Conservation (phyloP, 2,797 vertebrate genomes). For the Champsocephalus gunnari region DNA sequence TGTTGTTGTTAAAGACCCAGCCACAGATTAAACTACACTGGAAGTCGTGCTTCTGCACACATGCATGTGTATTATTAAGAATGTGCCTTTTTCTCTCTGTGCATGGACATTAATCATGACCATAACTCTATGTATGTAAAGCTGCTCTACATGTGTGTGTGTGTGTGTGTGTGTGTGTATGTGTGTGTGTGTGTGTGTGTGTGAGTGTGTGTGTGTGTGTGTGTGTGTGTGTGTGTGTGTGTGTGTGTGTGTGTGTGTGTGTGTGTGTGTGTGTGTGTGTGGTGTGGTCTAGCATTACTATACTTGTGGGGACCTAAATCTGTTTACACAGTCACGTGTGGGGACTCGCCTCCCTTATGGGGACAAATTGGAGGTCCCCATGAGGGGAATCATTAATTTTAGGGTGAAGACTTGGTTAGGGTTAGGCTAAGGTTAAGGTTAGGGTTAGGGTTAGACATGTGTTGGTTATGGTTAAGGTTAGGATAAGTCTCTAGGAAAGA, state of each 20-base stretch:
- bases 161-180: conserved; percentile 1
- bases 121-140: conserved; percentile 31
- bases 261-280: conserved; percentile 7
- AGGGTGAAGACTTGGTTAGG: too few species aligned
- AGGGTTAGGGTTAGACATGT: too few species aligned
- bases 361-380: too few species aligned
- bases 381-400: too few species aligned
- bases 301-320: too few species aligned
- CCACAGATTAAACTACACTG: background rate
- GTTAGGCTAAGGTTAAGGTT: too few species aligned
- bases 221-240: conserved; percentile 3
- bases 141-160: conserved; percentile 30
- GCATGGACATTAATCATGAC: conserved; percentile 49
- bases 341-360: too few species aligned
- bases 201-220: conserved; percentile 3
- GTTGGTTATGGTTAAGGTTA: too few species aligned
- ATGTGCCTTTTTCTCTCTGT: conserved; percentile 24
- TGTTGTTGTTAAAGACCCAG: background rate
- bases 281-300: background rate
- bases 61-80: conserved; percentile 2
- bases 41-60: conserved; percentile 1
- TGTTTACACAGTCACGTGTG: too few species aligned
- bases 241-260: conserved; percentile 5
- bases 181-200: conserved; percentile 1
- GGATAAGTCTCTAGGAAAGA: too few species aligned